Evolutionary conservation across 2,113 vertebrate genomes (phyloP).

Genomic region (Sterrhoptilus dennistouni): DNA sequence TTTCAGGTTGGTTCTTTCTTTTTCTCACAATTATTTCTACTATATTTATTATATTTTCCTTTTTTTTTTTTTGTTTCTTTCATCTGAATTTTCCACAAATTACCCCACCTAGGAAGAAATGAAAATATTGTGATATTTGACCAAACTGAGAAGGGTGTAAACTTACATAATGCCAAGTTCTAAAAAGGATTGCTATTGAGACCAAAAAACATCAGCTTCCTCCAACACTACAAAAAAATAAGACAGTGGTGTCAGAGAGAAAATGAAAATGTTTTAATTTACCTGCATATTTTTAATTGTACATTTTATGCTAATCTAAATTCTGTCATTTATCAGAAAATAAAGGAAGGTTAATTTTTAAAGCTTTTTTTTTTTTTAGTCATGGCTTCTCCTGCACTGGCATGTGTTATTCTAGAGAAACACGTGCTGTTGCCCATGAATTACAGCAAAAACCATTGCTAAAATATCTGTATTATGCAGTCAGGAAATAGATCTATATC

Average conservation of each 20-base stretch:
- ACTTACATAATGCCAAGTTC: background rate
- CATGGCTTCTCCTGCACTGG: background rate
- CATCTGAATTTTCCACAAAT: background rate
- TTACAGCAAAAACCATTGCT: background rate
- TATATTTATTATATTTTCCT: background rate
- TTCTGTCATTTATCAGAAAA: background rate
- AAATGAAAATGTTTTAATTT: background rate
- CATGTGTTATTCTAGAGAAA: background rate
- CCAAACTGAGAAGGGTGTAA: background rate
- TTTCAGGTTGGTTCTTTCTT: background rate
- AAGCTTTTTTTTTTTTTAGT: background rate
- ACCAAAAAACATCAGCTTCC: background rate
- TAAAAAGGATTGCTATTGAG: background rate
- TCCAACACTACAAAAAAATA: background rate
- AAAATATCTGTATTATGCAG: background rate
- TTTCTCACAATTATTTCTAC: background rate
- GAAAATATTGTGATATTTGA: background rate
- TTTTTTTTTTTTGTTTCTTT: background rate
- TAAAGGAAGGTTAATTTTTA: background rate
- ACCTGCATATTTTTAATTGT: background rate
- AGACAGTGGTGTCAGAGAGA: background rate
- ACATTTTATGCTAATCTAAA: background rate
- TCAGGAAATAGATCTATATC: background rate
- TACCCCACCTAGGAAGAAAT: background rate
- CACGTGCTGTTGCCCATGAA: accelerated